Conservation (phyloP, 1,140 invertebrate genomes). For the Leptestheria dahalacensis region DNA sequence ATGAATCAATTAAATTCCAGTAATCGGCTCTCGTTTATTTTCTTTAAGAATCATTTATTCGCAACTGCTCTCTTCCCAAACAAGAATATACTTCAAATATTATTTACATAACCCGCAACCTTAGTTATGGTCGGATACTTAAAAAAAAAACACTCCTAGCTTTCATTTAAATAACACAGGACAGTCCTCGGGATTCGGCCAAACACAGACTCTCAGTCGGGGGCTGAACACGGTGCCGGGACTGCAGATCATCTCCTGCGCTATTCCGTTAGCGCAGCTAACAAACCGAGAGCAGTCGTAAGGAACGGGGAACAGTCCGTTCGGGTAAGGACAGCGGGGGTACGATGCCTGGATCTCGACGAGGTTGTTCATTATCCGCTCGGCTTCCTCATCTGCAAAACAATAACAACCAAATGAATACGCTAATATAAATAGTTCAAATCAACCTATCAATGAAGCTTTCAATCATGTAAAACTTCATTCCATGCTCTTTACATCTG, state of each 20-base stretch:
- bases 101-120: no score
- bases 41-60: no score
- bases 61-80: no score
- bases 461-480: no score
- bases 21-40: no score
- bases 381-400: background rate
- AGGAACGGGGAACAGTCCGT: slow-evolving; percentile 13
- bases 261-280: slow-evolving; percentile 8
- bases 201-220: slow-evolving; percentile 1
- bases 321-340: background rate
- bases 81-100: no score
- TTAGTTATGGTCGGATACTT: no score
- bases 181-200: slow-evolving; percentile 9
- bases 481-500: no score
- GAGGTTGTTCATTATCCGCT: background rate
- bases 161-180: background rate
- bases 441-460: background rate
- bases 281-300: slow-evolving; percentile 4
- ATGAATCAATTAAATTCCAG: no score
- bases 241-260: slow-evolving; percentile 1
- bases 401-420: no score
- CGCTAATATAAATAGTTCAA: background rate
- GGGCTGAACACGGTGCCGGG: slow-evolving; percentile 7
- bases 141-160: background rate
- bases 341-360: background rate